Evolutionary conservation across 1,140 invertebrate genomes (phyloP), one percentile per base, ranked within the genome.

Genomic region (Asobara japonica): DNA sequence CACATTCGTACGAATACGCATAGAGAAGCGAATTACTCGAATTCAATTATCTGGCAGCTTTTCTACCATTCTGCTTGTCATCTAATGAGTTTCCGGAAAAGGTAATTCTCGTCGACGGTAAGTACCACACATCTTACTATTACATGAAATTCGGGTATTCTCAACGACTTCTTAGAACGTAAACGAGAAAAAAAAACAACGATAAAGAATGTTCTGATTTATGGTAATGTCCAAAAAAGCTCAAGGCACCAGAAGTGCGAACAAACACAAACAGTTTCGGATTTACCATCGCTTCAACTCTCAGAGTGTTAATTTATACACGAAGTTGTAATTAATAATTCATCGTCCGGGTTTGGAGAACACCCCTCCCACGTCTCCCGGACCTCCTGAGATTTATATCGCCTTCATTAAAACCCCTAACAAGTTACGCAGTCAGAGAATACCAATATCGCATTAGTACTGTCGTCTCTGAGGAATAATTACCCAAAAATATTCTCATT

Each of bases 241-340:
- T 33, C n/a, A 31, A 65, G 33, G 6, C 25, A 65, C 20, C 25
- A 16, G 27, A 69, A 33, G 29, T 69, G 33, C 16, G 13, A 69
- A 60, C 6, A 22, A 38, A 64, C 51, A 62, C 70, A 75, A 75
- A 75, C 69, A 75, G 72, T 85, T 62, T 84, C 79, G 78, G 81
- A 81, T 85, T 84, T 82, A 82, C 48, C 62, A 36, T n/a, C 16
- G 64, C 33, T 11, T 25, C 30, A 36, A 71, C 62, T 78, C 73
- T 70, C 73, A 74, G 77, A 71, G 76, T 76, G 83, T 81, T 86
- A 86, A 86, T 86, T 86, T 86, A 85, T 85, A 85, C 85, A 85
- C 83, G 78, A 85, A 86, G 82, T 86, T 84, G 82, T 80, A 81
- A 85, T 86, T 85, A 86, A 86, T 86, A 85, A 86, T 86, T 86